phyloP scores from a whole-genome alignment of 2,888 invertebrate species.

The Monopis laevigella region DNA sequence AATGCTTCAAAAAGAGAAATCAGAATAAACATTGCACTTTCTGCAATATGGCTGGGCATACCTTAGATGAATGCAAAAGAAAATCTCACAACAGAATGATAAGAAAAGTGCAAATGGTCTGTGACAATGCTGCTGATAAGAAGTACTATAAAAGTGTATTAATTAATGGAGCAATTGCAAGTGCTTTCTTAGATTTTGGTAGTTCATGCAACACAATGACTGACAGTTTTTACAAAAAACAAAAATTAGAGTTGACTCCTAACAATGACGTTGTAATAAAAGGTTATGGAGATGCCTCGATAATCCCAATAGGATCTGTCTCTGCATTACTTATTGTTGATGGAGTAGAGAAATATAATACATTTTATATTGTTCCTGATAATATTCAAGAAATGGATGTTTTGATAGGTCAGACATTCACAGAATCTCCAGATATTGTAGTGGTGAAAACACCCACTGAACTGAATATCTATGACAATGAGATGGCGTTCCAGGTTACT shows the following conservation, averaged over 20 bases:
- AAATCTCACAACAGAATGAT: too few relatives aligned
- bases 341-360: conserved; percentile 13
- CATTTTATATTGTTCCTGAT: conserved; percentile 16
- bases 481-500: conserved; percentile 4
- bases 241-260: not conserved
- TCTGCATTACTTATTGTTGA: conserved; percentile 13
- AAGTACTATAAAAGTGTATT: conserved; percentile 16
- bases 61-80: conserved; percentile 13
- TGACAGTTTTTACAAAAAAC: conserved; percentile 8
- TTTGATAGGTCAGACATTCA: conserved; percentile 15
- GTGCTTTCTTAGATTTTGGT: conserved; percentile 17
- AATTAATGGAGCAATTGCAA: conserved; percentile 10
- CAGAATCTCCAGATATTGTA: conserved; percentile 14
- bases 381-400: conserved; percentile 14
- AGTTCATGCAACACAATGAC: too few relatives aligned
- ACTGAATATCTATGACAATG: conserved; percentile 15
- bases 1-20: conserved; percentile 14
- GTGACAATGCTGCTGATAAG: not conserved
- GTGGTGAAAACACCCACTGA: conserved; percentile 16
- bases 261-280: conserved; percentile 12
- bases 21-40: conserved; percentile 5
- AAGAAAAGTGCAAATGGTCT: conserved; percentile 10
- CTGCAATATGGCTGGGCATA: conserved; percentile 13
- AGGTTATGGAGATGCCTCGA: conserved; percentile 16
- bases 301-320: conserved; percentile 10